Conservation (phyloP, 1,140 invertebrate genomes). For the Macrotrachela quadricornifera region DNA sequence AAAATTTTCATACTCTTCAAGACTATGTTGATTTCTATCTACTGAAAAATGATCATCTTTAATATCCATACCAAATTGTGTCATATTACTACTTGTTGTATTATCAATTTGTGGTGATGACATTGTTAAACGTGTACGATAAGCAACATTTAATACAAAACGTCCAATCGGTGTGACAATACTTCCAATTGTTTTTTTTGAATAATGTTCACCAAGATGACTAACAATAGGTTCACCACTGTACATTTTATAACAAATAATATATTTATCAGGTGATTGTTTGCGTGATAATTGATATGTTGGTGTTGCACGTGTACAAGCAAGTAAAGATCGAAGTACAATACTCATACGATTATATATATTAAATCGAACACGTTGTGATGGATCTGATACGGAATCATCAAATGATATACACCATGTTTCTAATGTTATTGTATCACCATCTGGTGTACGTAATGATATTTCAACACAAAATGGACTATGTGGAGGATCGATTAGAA, state of each 20-base stretch:
- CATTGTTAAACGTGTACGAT: constrained; percentile 66
- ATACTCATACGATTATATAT: constrained; percentile 73
- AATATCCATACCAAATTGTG: neutral
- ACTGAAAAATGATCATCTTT: neutral
- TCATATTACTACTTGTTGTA: too few species aligned
- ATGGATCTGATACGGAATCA: constrained; percentile 34
- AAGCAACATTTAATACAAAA: constrained; percentile 51
- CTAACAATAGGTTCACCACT: constrained; percentile 52
- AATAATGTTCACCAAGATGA: constrained; percentile 42
- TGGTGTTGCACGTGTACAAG: constrained; percentile 62
- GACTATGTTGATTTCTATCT: neutral
- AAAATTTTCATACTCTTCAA: neutral
- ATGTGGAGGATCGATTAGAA: constrained; percentile 12
- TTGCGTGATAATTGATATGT: constrained; percentile 67
- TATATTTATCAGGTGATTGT: constrained; percentile 60
- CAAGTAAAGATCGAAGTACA: constrained; percentile 64
- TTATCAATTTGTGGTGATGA: constrained; percentile 22
- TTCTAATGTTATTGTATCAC: constrained; percentile 71
- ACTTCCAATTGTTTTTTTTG: constrained; percentile 53
- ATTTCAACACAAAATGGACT: constrained; percentile 68
- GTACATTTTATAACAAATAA: constrained; percentile 71
- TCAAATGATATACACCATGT: constrained; percentile 44
- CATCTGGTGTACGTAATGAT: constrained; percentile 61
- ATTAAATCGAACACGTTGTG: constrained; percentile 49
- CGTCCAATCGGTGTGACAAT: constrained; percentile 58